A percentile compares a stretch with the other conserved stretches of the same genome.
Evolutionary conservation across 2,888 invertebrate species (phyloP).

Genomic region (Pantelozetes paolii): DNA sequence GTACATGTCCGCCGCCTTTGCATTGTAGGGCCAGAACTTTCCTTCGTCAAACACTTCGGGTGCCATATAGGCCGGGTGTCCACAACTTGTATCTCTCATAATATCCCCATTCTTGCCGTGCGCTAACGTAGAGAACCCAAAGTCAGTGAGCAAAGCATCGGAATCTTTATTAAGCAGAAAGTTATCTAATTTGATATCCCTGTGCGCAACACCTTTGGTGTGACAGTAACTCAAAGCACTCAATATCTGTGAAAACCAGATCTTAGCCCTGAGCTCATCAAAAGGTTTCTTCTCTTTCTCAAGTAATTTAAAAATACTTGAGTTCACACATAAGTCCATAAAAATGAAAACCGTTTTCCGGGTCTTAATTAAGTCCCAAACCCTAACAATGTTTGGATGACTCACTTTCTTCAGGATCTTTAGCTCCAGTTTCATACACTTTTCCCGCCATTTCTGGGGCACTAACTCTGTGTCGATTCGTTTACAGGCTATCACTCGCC

Average conservation of each 20-base stretch:
- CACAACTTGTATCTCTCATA: slow-evolving; percentile 33
- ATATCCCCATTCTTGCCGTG: slow-evolving; percentile 11
- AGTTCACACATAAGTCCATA: slow-evolving; percentile 59
- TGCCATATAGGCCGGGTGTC: slow-evolving; percentile 39
- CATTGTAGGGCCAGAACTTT: slow-evolving; percentile 33
- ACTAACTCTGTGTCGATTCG: slow-evolving; percentile 32
- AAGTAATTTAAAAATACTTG: neutral
- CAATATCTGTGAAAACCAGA: slow-evolving; percentile 32
- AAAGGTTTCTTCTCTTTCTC: neutral
- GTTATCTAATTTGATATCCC: slow-evolving; percentile 41
- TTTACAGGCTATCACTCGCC: slow-evolving; percentile 38
- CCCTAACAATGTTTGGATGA: slow-evolving; percentile 61
- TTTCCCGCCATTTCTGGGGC: slow-evolving; percentile 48
- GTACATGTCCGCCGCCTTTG: slow-evolving; percentile 43
- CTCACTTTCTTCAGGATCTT: slow-evolving; percentile 56
- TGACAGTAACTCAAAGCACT: slow-evolving; percentile 35
- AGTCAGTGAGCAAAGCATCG: slow-evolving; percentile 39
- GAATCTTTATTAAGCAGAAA: slow-evolving; percentile 35
- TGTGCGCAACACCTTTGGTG: slow-evolving; percentile 40
- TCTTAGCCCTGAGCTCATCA: slow-evolving; percentile 12
- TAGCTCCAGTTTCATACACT: slow-evolving; percentile 64
- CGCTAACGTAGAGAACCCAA: slow-evolving; percentile 41
- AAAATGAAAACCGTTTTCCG: slow-evolving; percentile 59
- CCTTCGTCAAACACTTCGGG: slow-evolving; percentile 38
- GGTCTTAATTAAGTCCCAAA: slow-evolving; percentile 59